Evolutionary conservation across 2,113 vertebrate genomes (phyloP).

Genomic region (Microcebus lehilahytsara): DNA sequence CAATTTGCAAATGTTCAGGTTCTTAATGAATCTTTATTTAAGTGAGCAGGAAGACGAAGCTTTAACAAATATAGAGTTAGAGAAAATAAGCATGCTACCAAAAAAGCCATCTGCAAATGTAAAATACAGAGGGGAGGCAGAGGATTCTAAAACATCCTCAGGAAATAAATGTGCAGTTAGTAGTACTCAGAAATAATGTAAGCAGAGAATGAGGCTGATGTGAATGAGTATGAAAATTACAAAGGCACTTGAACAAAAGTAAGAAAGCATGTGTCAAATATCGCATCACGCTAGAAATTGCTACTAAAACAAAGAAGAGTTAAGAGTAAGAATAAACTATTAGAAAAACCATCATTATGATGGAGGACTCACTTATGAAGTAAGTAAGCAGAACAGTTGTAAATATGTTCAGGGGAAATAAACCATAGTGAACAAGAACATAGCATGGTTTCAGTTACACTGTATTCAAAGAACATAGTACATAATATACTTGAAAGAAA

Average conservation of each 20-base stretch:
- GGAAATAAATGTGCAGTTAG: conserved; percentile 17
- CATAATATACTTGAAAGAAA: not conserved
- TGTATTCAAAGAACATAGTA: not conserved
- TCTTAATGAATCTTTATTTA: not conserved
- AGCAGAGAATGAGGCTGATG: not conserved
- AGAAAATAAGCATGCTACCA: not conserved
- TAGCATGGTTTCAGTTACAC: not conserved
- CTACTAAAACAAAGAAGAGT: not conserved
- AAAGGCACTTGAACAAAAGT: not conserved
- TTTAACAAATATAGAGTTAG: not conserved
- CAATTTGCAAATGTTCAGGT: not conserved
- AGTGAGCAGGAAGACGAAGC: not conserved
- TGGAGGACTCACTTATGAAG: not conserved
- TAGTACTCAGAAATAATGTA: conserved; percentile 23
- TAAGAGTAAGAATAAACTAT: not conserved
- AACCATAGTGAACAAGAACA: not conserved
- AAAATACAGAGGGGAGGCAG: not conserved
- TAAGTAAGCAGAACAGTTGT: not conserved
- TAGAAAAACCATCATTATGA: not conserved
- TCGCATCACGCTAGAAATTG: not conserved
- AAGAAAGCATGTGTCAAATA: not conserved
- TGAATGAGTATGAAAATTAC: conserved; percentile 1
- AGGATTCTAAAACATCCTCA: not conserved
- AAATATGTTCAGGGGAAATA: not conserved
- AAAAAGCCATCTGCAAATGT: not conserved